These are phyloP conservation scores for Drymonia ruficornis DNA, from an alignment of 2,888 invertebrate genomes.

Conservation along the genomic window DNA sequence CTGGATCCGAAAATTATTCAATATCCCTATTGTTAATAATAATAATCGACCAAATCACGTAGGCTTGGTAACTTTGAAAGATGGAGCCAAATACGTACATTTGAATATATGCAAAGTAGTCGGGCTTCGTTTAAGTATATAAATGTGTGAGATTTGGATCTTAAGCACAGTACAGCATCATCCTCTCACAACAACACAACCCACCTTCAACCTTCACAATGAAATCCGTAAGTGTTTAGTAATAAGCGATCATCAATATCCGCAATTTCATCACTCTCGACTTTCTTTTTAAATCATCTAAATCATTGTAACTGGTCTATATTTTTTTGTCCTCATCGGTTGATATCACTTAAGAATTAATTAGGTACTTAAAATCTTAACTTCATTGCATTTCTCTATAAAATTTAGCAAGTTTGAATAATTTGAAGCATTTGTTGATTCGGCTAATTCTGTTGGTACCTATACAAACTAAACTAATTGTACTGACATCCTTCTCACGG, in stretches of 20 bases:
- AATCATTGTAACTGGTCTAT: too few species aligned
- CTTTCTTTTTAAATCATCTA: too few species aligned
- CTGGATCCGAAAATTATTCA: constrained; percentile 21
- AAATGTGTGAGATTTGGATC: constrained; percentile 47
- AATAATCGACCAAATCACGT: constrained; percentile 13
- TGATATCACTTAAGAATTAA: too few species aligned
- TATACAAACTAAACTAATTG: too few species aligned
- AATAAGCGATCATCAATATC: not conserved
- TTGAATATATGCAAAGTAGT: constrained; percentile 56
- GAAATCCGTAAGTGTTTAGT: constrained; percentile 65
- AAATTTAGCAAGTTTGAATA: too few species aligned
- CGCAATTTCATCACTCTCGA: too few species aligned
- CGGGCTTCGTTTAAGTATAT: constrained; percentile 47
- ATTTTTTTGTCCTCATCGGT: too few species aligned
- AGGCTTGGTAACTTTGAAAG: constrained; percentile 19
- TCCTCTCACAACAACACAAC: constrained; percentile 27
- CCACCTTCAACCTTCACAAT: constrained; percentile 49
- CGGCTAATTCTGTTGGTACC: too few species aligned
- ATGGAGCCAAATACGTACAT: constrained; percentile 29
- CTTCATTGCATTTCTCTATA: too few species aligned
- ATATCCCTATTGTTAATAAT: constrained; percentile 16
- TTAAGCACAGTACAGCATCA: constrained; percentile 51
- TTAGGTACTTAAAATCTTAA: too few species aligned
- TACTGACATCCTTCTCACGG: too few species aligned
- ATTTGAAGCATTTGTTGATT: too few species aligned